Conservation (phyloP, 2,888 invertebrate genomes). For the Rhagophthalmus giganteus region DNA sequence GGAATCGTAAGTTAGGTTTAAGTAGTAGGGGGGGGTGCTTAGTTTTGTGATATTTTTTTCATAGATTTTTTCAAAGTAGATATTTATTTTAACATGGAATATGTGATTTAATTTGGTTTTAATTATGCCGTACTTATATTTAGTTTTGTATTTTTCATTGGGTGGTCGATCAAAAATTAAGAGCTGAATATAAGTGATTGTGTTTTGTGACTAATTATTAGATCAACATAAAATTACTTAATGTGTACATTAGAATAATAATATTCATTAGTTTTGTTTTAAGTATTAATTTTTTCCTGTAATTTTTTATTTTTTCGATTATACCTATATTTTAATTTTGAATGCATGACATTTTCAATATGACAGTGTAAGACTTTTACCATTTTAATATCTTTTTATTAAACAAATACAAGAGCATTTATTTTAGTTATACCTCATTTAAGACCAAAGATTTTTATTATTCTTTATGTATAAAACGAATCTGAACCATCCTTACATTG, state of each 20-base stretch:
- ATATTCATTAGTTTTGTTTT: conserved; percentile 6
- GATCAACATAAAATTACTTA: conserved; percentile 8
- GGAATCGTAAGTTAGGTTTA: conserved; percentile 20
- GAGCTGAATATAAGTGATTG: conserved; percentile 2
- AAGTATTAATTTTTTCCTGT: conserved; percentile 15
- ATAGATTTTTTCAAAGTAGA: conserved; percentile 18
- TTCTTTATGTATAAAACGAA: too few relatives aligned
- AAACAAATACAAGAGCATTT: too few relatives aligned
- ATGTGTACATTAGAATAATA: conserved; percentile 9
- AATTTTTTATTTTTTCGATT: conserved; percentile 1
- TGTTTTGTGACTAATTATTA: conserved; percentile 12
- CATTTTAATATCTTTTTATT: too few relatives aligned
- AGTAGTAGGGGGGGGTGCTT: conserved; percentile 14
- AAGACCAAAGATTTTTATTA: too few relatives aligned
- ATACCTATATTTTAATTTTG: too few relatives aligned
- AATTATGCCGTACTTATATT: conserved; percentile 17
- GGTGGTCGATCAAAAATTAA: neutral
- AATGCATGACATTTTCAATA: too few relatives aligned
- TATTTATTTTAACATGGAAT: conserved; percentile 29
- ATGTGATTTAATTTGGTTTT: conserved; percentile 19
- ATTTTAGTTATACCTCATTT: too few relatives aligned
- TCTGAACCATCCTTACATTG: too few relatives aligned
- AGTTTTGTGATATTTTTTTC: conserved; percentile 31
- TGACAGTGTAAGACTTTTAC: too few relatives aligned
- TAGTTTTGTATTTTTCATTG: conserved; percentile 9